These are phyloP conservation scores for Ranitomeya variabilis DNA, from an alignment of 2,113 vertebrate species.

Conservation along the genomic window DNA sequence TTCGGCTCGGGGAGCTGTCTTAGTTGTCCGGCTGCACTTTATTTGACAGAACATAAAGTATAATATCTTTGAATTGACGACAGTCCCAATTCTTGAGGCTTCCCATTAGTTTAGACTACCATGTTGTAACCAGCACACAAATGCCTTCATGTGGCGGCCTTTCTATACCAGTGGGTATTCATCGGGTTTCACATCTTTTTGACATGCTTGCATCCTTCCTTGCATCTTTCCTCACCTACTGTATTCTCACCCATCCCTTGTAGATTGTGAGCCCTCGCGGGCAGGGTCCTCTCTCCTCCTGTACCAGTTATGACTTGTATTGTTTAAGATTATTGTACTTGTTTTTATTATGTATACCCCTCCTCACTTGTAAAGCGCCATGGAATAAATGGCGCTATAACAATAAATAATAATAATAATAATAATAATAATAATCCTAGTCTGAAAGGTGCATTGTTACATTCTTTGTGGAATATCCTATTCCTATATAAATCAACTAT, in stretches of 20 bases:
- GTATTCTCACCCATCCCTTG: no score
- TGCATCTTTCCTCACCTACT: no score
- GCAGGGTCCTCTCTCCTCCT: no score
- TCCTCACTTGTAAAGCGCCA: no score
- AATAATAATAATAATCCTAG: no score
- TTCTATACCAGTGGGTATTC: not conserved
- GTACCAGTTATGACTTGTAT: no score
- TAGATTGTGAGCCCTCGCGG: no score
- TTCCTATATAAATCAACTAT: not conserved
- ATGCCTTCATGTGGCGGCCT: not conserved
- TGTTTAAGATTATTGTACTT: no score
- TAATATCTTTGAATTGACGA: not conserved
- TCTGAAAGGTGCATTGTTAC: not conserved
- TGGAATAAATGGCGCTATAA: no score
- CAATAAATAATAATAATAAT: no score
- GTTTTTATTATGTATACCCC: no score
- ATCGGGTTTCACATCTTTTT: not conserved
- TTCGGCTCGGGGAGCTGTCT: not conserved
- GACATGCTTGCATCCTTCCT: not conserved
- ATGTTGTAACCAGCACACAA: not conserved
- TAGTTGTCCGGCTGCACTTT: slow-evolving; percentile 11
- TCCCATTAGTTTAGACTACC: not conserved
- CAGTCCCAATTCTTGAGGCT: slow-evolving; percentile 1
- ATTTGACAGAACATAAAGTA: slow-evolving; percentile 12
- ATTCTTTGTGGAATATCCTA: not conserved